phyloP scores from a whole-genome alignment of 2,797 vertebrate species.

The Loriculus beryllinus region DNA sequence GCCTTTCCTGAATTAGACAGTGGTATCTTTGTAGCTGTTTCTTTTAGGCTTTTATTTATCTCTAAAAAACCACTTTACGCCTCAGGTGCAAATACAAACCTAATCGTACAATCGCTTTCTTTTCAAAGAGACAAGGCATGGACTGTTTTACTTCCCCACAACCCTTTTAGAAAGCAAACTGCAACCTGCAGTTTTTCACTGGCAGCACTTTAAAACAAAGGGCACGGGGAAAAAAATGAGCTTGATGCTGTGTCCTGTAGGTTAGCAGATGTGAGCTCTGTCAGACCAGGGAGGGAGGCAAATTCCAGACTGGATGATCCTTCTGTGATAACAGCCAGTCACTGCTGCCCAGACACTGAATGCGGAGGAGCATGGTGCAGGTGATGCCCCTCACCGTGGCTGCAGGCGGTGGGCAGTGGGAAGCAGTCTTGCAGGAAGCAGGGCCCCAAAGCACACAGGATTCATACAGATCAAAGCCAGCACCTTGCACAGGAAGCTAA shows the following conservation, averaged over 20 bases:
- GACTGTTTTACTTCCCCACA: background rate
- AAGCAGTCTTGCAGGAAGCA: background rate
- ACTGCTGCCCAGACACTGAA: background rate
- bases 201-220: slow-evolving; percentile 44
- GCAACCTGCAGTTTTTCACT: slow-evolving; percentile 21
- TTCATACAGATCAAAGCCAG: slow-evolving; percentile 28
- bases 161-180: background rate
- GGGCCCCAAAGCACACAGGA: background rate
- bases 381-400: background rate
- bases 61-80: background rate
- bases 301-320: background rate
- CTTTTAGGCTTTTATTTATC: slow-evolving; percentile 41
- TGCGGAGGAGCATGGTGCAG: background rate
- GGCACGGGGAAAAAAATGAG: background rate
- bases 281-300: background rate
- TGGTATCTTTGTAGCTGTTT: background rate
- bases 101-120: slow-evolving; percentile 14
- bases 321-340: background rate
- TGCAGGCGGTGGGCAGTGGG: background rate
- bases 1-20: background rate
- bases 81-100: slow-evolving; percentile 23
- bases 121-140: background rate
- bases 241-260: slow-evolving; percentile 6
- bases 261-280: slow-evolving; percentile 36
- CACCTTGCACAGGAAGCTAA: background rate